Percentiles rank a stretch among this genome's conserved stretches.
These are phyloP conservation scores for Napeogenes inachia DNA, from an alignment of 2,888 invertebrate genomes.

Conservation along the genomic window DNA sequence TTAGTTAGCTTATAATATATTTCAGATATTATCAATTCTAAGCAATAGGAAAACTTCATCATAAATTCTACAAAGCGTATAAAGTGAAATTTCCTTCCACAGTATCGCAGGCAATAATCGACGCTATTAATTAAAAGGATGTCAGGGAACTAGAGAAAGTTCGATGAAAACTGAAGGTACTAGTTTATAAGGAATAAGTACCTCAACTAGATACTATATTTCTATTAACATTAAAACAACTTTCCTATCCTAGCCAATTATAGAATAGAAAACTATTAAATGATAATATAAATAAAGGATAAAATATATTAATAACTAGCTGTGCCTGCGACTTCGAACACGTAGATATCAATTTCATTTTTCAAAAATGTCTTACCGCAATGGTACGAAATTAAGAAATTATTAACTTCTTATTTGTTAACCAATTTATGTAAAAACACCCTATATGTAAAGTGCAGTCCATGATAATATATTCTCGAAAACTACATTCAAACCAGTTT, in stretches of 20 bases:
- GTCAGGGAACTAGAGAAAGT: conserved; percentile 24
- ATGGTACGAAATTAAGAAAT: too few relatives aligned
- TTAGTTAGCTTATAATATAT: neutral
- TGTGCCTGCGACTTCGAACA: too few relatives aligned
- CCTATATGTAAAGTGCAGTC: too few relatives aligned
- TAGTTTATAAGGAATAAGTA: conserved; percentile 19
- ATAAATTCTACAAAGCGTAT: neutral
- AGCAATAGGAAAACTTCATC: neutral
- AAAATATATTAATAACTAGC: too few relatives aligned
- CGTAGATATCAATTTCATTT: too few relatives aligned
- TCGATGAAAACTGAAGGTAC: conserved; percentile 5
- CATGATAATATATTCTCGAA: too few relatives aligned
- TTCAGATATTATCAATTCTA: neutral
- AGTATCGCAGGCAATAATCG: neutral
- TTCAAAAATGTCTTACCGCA: too few relatives aligned
- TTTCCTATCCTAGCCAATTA: conserved; percentile 12
- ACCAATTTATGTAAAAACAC: too few relatives aligned
- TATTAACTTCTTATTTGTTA: too few relatives aligned
- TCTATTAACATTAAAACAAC: conserved; percentile 10
- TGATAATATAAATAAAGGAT: neutral
- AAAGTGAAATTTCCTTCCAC: neutral
- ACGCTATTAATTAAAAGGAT: conserved; percentile 10
- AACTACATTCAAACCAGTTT: too few relatives aligned
- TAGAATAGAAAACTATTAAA: too few relatives aligned
- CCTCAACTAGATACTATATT: conserved; percentile 16